Percentiles rank a stretch among this genome's conserved stretches.
phyloP scores from a whole-genome alignment of 2,888 invertebrate species.

The Agriopis aurantiaria region DNA sequence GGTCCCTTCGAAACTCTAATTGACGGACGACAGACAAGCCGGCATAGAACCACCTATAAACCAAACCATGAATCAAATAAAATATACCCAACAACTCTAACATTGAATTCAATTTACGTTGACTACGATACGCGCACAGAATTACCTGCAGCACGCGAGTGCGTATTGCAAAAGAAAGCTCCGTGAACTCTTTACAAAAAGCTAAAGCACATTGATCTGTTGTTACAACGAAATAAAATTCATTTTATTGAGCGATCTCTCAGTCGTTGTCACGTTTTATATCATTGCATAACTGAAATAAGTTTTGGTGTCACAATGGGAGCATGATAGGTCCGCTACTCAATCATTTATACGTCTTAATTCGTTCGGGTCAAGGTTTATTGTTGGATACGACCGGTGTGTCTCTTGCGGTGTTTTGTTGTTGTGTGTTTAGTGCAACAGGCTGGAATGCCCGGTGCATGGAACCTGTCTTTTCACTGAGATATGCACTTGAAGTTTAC shows the following conservation, averaged over 20 bases:
- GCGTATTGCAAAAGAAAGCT: constrained; percentile 67
- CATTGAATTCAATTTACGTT: constrained; percentile 66
- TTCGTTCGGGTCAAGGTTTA: constrained; percentile 61
- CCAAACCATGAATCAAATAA: constrained; percentile 52
- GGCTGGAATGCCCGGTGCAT: constrained; percentile 78
- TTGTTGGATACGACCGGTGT: constrained; percentile 51
- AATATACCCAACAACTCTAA: constrained; percentile 53
- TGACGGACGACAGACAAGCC: constrained; percentile 71
- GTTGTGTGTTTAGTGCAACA: constrained; percentile 51
- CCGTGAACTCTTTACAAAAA: constrained; percentile 62
- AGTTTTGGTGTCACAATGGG: constrained; percentile 67
- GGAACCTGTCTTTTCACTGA: constrained; percentile 77
- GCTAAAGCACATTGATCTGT: constrained; percentile 77
- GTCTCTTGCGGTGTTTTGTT: constrained; percentile 56
- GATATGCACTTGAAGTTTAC: constrained; percentile 71
- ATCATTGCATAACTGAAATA: constrained; percentile 68
- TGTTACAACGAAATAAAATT: constrained; percentile 75
- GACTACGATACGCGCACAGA: constrained; percentile 55
- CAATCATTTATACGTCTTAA: constrained; percentile 65
- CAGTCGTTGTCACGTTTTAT: constrained; percentile 78
- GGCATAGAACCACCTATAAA: constrained; percentile 55
- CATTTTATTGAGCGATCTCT: constrained; percentile 81
- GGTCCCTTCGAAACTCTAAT: constrained; percentile 76
- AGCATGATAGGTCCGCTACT: constrained; percentile 53
- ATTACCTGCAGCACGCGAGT: constrained; percentile 69